Base-by-base conservation (phyloP, 2,797 vertebrate genomes). In the Dermochelys coriacea region DNA sequence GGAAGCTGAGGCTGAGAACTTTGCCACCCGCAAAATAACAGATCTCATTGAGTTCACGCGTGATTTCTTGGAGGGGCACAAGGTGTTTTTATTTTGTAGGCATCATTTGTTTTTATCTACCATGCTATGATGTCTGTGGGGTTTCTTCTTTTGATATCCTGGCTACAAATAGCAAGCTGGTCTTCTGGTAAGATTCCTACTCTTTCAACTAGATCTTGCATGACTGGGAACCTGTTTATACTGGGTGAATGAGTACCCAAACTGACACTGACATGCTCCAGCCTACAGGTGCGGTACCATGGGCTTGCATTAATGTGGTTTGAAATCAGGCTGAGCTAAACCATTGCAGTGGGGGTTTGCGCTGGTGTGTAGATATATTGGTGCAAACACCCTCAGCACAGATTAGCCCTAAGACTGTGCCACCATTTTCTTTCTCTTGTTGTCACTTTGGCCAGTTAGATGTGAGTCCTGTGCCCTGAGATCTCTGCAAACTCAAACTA, bases 261-360 rank as follows among this genome's bases (percentile, higher is more conserved):
- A 51, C 25, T 82, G 93, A 86, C 80, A 51, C 25, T 82, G 93
- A 86, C 80, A 21, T 84, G 15, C 49, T 91, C 84, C 0, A 29
- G 25, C 23, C 12, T 27, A 27, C 14, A 29, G 15, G 25, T 47
- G 71, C 12, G 7, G 71, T 45, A 74, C 21, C 71, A 45, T 47
- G 71, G 0, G 51, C 5, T 82, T 88, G 84, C 5, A 0, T 52
- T 0, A 0, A 45, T 89, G 74, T 8, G 74, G 85, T 86, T 86
- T 87, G 80, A 0, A 6, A 75, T 89, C 1, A 34, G 1, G 74
- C 54, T 1, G 0, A 0, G 34, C 31, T 68, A 68, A 68, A 21
- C 34, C 61, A 31, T 12, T 78, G 85, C 64, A 0, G 0, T 1
- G 9, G 80, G 78, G 21, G 5, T 71, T 54, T 11, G 1, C 80